These are phyloP conservation scores for Gnathonemus echidnorhynchus DNA, from an alignment of 2,113 vertebrate genomes.

Conservation along the genomic window DNA sequence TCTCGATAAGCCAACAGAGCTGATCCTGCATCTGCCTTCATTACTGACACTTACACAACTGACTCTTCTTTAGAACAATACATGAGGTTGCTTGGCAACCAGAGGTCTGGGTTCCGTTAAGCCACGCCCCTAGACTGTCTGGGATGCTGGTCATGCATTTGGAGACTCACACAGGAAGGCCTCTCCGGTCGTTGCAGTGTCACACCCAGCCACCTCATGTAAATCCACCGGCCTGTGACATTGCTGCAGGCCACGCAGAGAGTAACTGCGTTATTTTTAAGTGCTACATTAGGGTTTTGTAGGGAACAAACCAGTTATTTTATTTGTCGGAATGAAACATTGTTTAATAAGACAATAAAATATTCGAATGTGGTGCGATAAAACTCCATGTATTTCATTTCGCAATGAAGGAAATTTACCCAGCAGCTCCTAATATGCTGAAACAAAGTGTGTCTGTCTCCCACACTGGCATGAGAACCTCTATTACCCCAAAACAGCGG, in stretches of 20 bases:
- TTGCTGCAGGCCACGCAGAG: neutral
- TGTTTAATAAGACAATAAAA: slow-evolving; percentile 5
- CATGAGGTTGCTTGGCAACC: slow-evolving; percentile 58
- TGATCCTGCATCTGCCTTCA: slow-evolving; percentile 32
- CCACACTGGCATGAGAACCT: neutral
- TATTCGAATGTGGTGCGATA: neutral
- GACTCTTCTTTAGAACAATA: slow-evolving; percentile 64
- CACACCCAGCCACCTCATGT: neutral
- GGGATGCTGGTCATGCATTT: neutral
- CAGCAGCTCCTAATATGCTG: neutral
- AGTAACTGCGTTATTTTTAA: neutral
- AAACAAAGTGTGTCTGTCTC: neutral
- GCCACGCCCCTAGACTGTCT: slow-evolving; percentile 37
- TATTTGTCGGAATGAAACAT: neutral
- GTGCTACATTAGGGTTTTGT: neutral
- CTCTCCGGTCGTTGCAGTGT: neutral
- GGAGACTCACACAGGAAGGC: neutral
- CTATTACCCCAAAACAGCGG: neutral
- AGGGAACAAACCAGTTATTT: neutral
- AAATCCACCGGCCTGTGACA: neutral
- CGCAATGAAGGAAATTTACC: neutral
- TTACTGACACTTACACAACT: slow-evolving; percentile 55
- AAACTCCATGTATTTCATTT: neutral
- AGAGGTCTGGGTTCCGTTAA: slow-evolving; percentile 53
- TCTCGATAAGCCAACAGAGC: neutral